Evolutionary conservation across 2,113 vertebrate genomes (phyloP).

Genomic region (Trogon melanurus): DNA sequence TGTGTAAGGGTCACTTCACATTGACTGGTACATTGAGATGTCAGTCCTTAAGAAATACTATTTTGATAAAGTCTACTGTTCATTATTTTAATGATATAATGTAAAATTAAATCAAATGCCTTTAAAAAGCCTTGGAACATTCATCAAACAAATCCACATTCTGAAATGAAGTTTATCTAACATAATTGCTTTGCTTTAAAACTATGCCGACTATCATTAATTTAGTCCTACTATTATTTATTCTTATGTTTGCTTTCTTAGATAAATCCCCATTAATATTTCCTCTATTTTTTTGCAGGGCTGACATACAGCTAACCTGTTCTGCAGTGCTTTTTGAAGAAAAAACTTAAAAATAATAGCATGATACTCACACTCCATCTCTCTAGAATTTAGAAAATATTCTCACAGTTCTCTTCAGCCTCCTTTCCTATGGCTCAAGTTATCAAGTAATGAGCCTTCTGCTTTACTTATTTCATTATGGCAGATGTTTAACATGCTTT

Average conservation of each 20-base stretch:
- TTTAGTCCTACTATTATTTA: not conserved
- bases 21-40: not conserved
- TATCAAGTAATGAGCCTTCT: conserved; percentile 27
- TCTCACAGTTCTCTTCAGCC: not conserved
- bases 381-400: not conserved
- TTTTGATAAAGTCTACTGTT: not conserved
- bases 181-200: not conserved
- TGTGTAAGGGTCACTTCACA: not conserved
- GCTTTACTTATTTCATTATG: conserved; percentile 52
- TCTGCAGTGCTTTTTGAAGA: not conserved
- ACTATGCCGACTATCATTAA: not conserved
- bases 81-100: not conserved
- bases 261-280: not conserved
- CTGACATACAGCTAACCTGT: not conserved
- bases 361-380: not conserved
- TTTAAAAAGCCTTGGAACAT: not conserved
- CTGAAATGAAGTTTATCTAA: not conserved
- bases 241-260: not conserved
- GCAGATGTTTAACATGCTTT: conserved; percentile 52
- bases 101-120: not conserved
- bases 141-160: not conserved
- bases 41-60: not conserved
- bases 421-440: not conserved
- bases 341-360: not conserved
- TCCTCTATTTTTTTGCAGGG: not conserved